Conservation (phyloP, 2,113 vertebrate genomes). For the Rhodinocichla rosea region DNA sequence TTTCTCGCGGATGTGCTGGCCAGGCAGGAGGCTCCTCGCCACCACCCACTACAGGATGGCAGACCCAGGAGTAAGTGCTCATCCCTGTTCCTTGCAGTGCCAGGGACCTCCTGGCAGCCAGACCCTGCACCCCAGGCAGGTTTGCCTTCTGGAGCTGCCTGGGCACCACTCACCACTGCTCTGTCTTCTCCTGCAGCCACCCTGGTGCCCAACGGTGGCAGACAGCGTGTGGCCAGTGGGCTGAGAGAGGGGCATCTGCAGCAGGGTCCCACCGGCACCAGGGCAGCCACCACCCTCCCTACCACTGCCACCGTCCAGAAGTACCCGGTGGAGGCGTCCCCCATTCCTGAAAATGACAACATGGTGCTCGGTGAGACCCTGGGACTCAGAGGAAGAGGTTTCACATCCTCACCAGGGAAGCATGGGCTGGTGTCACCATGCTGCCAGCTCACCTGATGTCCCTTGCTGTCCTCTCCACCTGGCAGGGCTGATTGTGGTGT, state of each 20-base stretch:
- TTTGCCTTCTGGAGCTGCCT: not conserved
- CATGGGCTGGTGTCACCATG: not conserved
- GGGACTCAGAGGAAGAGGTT: not conserved
- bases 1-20: slow-evolving; percentile 80
- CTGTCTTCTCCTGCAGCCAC: not conserved
- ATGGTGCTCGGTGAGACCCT: slow-evolving; percentile 77
- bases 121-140: not conserved
- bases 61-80: slow-evolving; percentile 16
- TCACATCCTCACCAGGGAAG: not conserved
- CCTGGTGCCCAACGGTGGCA: not conserved
- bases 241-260: not conserved
- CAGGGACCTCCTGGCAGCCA: not conserved
- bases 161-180: accelerated
- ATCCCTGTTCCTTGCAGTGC: not conserved
- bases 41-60: slow-evolving; percentile 62
- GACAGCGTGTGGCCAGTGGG: not conserved
- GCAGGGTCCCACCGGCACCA: accelerated
- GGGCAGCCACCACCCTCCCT: not conserved
- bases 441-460: not conserved
- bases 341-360: slow-evolving; percentile 56
- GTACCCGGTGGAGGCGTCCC: slow-evolving; percentile 61
- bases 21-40: slow-evolving; percentile 63
- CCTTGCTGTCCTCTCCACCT: not conserved
- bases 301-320: slow-evolving; percentile 41
- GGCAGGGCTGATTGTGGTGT: slow-evolving; percentile 81